A percentile compares a stretch with the other conserved stretches of the same genome.
Evolutionary conservation across 2,888 invertebrate genomes (phyloP).

Genomic region (Lasioglossum marginatum): DNA sequence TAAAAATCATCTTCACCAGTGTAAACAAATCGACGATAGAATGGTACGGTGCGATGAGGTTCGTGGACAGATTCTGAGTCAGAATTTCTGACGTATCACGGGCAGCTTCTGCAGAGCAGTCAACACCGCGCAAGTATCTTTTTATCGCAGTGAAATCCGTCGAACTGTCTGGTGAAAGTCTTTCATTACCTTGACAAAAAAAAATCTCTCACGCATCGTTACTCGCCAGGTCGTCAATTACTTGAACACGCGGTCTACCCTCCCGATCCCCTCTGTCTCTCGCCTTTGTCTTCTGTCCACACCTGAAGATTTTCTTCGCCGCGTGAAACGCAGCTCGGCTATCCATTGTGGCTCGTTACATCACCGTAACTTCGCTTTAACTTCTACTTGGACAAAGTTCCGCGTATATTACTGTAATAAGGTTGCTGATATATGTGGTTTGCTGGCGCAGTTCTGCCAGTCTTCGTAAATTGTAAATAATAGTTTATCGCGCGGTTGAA

Average conservation of each 20-base stretch:
- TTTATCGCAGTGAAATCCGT: conserved; percentile 43
- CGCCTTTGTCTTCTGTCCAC: conserved; percentile 35
- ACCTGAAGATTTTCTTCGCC: conserved; percentile 6
- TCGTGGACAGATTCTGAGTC: conserved; percentile 19
- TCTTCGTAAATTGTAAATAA: not conserved
- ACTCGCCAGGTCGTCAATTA: conserved; percentile 48
- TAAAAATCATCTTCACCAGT: conserved; percentile 13
- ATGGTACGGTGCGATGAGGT: not conserved
- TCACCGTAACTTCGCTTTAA: not conserved
- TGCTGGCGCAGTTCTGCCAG: not conserved
- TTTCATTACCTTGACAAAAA: conserved; percentile 44
- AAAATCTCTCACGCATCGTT: conserved; percentile 46
- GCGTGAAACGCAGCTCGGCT: not conserved
- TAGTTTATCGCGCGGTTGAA: not conserved
- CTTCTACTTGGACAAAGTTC: not conserved
- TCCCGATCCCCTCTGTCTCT: conserved; percentile 26
- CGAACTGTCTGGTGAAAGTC: conserved; percentile 58
- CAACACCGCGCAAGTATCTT: conserved; percentile 23
- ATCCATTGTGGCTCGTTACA: not conserved
- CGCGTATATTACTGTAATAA: not conserved
- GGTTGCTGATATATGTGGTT: not conserved
- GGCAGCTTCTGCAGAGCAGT: conserved; percentile 6
- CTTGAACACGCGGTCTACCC: conserved; percentile 35
- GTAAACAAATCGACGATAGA: conserved; percentile 1
- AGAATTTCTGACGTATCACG: not conserved